phyloP scores from a whole-genome alignment of 2,888 invertebrate genomes.

The Drosophila rubida region DNA sequence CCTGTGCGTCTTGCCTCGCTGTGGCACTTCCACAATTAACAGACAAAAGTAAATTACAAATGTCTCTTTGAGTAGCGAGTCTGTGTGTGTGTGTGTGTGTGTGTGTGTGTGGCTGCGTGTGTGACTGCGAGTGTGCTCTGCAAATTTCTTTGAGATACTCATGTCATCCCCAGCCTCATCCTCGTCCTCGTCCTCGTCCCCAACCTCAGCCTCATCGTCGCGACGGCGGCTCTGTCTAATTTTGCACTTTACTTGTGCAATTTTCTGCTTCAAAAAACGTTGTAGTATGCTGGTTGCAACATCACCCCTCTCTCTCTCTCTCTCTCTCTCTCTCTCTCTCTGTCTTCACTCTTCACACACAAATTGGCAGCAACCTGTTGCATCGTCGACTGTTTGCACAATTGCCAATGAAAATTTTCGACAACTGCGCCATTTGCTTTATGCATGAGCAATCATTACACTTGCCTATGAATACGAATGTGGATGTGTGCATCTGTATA shows the following conservation, averaged over 20 bases:
- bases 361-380: constrained; percentile 62
- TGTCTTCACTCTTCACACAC: constrained; percentile 3
- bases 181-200: no score
- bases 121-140: constrained; percentile 11
- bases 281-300: constrained; percentile 44
- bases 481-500: background rate
- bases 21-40: constrained; percentile 48
- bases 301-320: background rate
- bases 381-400: constrained; percentile 48
- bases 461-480: constrained; percentile 26
- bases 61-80: constrained; percentile 15
- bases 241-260: constrained; percentile 68
- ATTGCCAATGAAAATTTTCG: constrained; percentile 61
- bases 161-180: constrained; percentile 3
- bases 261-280: constrained; percentile 59
- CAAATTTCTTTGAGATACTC: constrained; percentile 49
- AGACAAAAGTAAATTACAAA: constrained; percentile 61
- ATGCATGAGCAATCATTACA: constrained; percentile 61
- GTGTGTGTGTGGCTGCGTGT: constrained; percentile 1
- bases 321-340: no score
- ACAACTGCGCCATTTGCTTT: constrained; percentile 59
- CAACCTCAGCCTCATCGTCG: background rate
- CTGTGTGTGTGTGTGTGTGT: background rate
- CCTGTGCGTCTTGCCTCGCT: background rate
- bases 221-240: constrained; percentile 49